Base-by-base conservation (phyloP, 2,797 vertebrate genomes). In the Lophotriccus pileatus region DNA sequence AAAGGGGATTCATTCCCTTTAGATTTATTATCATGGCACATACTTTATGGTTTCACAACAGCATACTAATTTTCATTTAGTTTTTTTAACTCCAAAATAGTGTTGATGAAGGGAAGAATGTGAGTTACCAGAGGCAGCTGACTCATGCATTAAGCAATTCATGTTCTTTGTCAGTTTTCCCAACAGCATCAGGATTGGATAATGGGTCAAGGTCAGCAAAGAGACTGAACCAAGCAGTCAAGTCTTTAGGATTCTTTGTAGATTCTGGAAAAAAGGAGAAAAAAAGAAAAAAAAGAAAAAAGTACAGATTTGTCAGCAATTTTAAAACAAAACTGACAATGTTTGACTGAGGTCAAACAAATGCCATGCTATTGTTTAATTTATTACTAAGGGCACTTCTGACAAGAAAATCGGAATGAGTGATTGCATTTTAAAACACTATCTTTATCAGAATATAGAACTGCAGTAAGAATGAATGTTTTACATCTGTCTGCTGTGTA, bases 111-210 rank as follows among this genome's bases (percentile, higher is more conserved):
- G 63, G 66, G 87, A 90, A 92, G 78, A 93, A 86, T 84, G 84
- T 66, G 73, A 93, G 82, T 96, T 97, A 95, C 96, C 92, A 87
- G 19, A 88, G 93, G 90, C 93, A 92, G 95, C 88, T 88, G 93
- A 87, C 55, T 98, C 98, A 99, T 36, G 99, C 99, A 44, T 98
- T 99, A 95, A 99, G 98, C 88, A 99, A 98, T 95, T 99, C 98
- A 2, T 99, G 98, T 93, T 99, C 99, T 86, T 98, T 97, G 95
- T 98, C 98, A 1, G 98, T 98, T 97, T 98, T 99, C 72, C 99
- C 99, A 41, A 99, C 96, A 6, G 98, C 98, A 24, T 99, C 99
- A 14, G 99, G 98, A 93, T 99, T 99, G 52, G 98, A 98, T 87
- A 99, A 97, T 0, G 99, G 99, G 96, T 99, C 99, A 82, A 99